Conservation (phyloP, 2,797 vertebrate genomes). For the Platyrinchus mystaceus region DNA sequence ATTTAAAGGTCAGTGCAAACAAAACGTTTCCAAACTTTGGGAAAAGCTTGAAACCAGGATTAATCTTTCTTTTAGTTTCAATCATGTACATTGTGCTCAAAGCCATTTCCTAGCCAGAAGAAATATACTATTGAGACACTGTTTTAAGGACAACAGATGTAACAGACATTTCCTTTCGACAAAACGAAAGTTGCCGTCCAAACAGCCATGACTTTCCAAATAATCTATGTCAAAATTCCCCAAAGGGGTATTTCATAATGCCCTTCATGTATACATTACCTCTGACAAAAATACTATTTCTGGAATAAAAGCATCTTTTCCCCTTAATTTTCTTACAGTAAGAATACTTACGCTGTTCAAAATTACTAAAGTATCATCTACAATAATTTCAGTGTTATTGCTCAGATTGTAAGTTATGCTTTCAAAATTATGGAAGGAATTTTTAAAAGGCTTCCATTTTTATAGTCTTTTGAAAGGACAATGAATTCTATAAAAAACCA, state of each 20-base stretch:
- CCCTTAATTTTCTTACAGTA: slow-evolving; percentile 56
- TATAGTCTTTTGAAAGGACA: slow-evolving; percentile 71
- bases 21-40: background rate
- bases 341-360: slow-evolving; percentile 66
- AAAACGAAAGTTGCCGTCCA: slow-evolving; percentile 38
- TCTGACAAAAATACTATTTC: slow-evolving; percentile 58
- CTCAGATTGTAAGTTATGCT: slow-evolving; percentile 70
- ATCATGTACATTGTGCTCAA: background rate
- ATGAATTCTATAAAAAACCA: slow-evolving; percentile 72
- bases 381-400: slow-evolving; percentile 65
- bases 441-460: slow-evolving; percentile 65
- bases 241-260: slow-evolving; percentile 46
- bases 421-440: slow-evolving; percentile 69
- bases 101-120: background rate
- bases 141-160: background rate
- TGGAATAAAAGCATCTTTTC: slow-evolving; percentile 67
- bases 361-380: slow-evolving; percentile 64
- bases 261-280: slow-evolving; percentile 58
- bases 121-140: background rate
- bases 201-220: slow-evolving; percentile 12
- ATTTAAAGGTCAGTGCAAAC: background rate
- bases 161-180: slow-evolving; percentile 11
- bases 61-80: background rate
- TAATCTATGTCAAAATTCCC: slow-evolving; percentile 36
- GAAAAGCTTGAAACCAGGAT: background rate